phyloP scores from a whole-genome alignment of 2,888 invertebrate genomes.

The Xestobium rufovillosum region DNA sequence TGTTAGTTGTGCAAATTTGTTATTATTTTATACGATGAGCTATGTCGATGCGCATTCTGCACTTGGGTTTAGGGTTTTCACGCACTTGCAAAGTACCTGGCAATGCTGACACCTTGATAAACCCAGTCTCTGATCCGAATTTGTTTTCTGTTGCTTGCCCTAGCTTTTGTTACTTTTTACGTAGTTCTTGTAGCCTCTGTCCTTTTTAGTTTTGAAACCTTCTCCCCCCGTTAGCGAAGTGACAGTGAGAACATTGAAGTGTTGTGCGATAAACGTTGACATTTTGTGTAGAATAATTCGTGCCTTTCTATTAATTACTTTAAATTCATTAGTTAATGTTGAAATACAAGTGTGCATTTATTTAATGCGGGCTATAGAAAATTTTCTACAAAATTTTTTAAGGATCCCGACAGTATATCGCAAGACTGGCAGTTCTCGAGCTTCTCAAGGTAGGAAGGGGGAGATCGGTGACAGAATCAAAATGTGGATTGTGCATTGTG shows the following conservation, averaged over 20 bases:
- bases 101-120: conserved; percentile 39
- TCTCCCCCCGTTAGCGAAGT: conserved; percentile 25
- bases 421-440: conserved; percentile 9
- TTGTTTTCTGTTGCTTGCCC: conserved; percentile 26
- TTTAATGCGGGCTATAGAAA: no score
- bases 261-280: conserved; percentile 12
- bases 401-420: conserved; percentile 4
- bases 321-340: not conserved
- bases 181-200: conserved; percentile 13
- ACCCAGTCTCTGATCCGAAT: conserved; percentile 42
- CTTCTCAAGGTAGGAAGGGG: conserved; percentile 41
- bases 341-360: no score
- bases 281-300: not conserved
- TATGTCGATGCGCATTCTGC: conserved; percentile 15
- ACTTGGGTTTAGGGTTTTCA: conserved; percentile 20
- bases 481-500: conserved; percentile 31
- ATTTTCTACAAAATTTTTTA: no score
- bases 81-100: conserved; percentile 35
- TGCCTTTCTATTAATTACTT: not conserved
- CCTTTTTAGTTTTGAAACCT: conserved; percentile 19
- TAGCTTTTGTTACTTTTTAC: not conserved
- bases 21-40: conserved; percentile 2
- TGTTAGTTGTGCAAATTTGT: not conserved
- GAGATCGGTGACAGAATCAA: conserved; percentile 38
- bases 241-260: conserved; percentile 19